Evolutionary conservation across 2,113 vertebrate genomes (phyloP), one percentile per base, ranked within the genome.

Genomic region (Puma concolor): DNA sequence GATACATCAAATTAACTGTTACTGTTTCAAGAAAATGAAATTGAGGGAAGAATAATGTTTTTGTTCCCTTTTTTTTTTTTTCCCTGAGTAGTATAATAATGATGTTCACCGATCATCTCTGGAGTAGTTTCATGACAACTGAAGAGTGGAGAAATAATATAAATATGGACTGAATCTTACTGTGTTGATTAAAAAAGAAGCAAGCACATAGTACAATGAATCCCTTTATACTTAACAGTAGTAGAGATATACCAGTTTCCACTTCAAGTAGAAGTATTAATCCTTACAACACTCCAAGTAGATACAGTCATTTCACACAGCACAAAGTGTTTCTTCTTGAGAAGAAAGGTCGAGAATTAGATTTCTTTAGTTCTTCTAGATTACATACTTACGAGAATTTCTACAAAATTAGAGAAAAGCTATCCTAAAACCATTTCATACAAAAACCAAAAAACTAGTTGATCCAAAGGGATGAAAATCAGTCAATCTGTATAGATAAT

Each of bases 1-100:
- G 63, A 89, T 52, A 63, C 31, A 88, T 27, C 95, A 88, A 87
- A 95, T 36, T 25, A 76, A 77, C 36, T 88, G 52, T 36, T 74
- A 80, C 1, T 79, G 57, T 88, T 89, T 88, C 31, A 63, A 82
- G 60, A 91, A 95, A 88, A 85, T 71, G 36, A 92, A 76, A 95
- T 33, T n/a, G n/a, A 67, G 93, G 80, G 95, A 85, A 77, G 50
- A 93, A 71, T 19, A 67, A 84, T 80, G 67, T 29, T 82, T 97
- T 69, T 84, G 72, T 93, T 91, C 80, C 36, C 15, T 1, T 9
- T 77, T 44, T 44, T 44, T 44, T 88, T 86, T 90, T 96, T 84
- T 69, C 91, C 97, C 95, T 89, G 89, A 97, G 95, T 57, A 64
- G 60, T 36, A 60, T 16, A n/a, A 63, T 50, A 67, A 69, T 67